phyloP scores from a whole-genome alignment of 2,797 vertebrate genomes.

The Neosilurus mollespiculum region DNA sequence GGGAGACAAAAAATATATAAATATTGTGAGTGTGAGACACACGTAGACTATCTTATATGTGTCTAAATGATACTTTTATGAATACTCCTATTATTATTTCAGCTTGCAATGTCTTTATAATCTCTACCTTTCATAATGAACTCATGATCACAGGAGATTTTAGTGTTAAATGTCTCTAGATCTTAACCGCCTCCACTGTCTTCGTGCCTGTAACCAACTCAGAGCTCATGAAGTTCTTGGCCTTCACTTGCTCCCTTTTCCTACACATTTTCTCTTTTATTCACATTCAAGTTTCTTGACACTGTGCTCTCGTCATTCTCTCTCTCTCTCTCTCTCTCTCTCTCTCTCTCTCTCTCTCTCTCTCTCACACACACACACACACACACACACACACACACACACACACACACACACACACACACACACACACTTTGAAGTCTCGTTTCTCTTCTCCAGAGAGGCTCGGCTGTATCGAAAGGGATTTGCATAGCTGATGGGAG shows the following conservation, averaged over 20 bases:
- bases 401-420: neutral
- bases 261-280: constrained; percentile 20
- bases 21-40: neutral
- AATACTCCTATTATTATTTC: constrained; percentile 23
- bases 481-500: constrained; percentile 80
- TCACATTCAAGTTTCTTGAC: constrained; percentile 33
- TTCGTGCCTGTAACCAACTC: neutral
- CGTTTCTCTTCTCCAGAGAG: constrained; percentile 62
- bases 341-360: constrained; percentile 1
- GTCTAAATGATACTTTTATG: constrained; percentile 16
- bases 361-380: no score
- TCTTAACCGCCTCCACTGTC: constrained; percentile 9
- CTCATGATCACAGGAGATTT: constrained; percentile 24
- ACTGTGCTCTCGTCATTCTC: constrained; percentile 18
- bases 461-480: constrained; percentile 72
- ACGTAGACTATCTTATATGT: neutral
- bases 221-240: constrained; percentile 21
- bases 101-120: neutral
- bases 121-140: constrained; percentile 31
- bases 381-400: no score
- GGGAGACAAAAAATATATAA: no score
- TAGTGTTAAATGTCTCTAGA: constrained; percentile 16
- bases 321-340: constrained; percentile 37
- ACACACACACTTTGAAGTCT: constrained; percentile 71
- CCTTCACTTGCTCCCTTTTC: neutral